Conservation (phyloP, 1,140 invertebrate species). For the Plectrocnemia conspersa region DNA sequence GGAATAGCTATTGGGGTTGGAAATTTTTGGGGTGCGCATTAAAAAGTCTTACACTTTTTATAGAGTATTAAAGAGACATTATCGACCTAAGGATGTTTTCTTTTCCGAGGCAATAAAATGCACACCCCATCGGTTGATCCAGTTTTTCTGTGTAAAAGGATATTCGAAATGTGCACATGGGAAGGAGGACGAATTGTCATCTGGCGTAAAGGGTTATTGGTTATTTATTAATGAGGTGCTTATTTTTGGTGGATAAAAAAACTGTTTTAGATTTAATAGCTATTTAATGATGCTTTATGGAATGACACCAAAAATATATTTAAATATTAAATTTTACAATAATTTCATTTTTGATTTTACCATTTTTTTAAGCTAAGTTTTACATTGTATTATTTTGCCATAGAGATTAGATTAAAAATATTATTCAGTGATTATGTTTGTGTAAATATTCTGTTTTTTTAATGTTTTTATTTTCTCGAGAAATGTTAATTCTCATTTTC, state of each 20-base stretch:
- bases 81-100: conserved; percentile 24
- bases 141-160: conserved; percentile 20
- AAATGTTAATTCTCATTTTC: no score
- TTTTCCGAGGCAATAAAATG: conserved; percentile 33
- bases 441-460: no score
- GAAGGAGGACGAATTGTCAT: conserved; percentile 12
- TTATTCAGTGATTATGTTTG: no score
- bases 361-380: no score
- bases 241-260: not conserved
- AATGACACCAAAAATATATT: no score
- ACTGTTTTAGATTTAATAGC: not conserved
- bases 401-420: no score
- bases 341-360: no score
- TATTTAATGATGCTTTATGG: not conserved
- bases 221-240: conserved; percentile 31
- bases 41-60: conserved; percentile 32
- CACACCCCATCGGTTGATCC: conserved; percentile 26
- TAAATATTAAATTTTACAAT: no score
- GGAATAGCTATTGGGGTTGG: no score
- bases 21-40: not conserved
- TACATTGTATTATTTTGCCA: no score
- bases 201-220: conserved; percentile 34
- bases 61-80: conserved; percentile 25
- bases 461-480: no score
- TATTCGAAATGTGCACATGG: conserved; percentile 9